Conservation (phyloP, 2,797 vertebrate genomes). For the Myotis myotis region DNA sequence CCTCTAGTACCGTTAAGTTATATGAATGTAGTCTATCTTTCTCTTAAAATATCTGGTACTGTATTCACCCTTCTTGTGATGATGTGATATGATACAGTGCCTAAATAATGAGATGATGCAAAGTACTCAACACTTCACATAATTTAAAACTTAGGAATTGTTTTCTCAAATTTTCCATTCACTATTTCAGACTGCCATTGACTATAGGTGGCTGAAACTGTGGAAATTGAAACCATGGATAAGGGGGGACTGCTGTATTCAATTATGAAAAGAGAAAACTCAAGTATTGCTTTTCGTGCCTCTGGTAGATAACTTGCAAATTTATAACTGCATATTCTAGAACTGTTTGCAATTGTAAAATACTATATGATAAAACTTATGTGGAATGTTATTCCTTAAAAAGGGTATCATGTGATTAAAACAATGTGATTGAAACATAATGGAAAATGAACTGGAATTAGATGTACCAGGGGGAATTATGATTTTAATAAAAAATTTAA, state of each 20-base stretch:
- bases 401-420: conserved; percentile 56
- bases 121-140: neutral
- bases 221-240: neutral
- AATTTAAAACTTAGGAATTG: neutral
- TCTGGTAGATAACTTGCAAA: neutral
- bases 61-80: neutral
- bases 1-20: neutral
- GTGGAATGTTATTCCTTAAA: conserved; percentile 22
- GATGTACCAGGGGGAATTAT: conserved; percentile 14
- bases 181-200: neutral
- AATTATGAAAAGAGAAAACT: neutral
- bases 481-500: conserved; percentile 63
- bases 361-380: conserved; percentile 49
- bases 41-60: neutral
- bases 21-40: neutral
- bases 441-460: conserved; percentile 46
- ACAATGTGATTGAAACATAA: conserved; percentile 46
- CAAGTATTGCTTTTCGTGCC: neutral
- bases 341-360: conserved; percentile 9
- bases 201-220: neutral
- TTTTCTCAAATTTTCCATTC: neutral
- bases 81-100: neutral
- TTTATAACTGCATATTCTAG: neutral
- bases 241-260: neutral
- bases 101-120: neutral